These are phyloP conservation scores for Hucho hucho DNA, from an alignment of 2,113 vertebrate genomes.

Conservation along the genomic window DNA sequence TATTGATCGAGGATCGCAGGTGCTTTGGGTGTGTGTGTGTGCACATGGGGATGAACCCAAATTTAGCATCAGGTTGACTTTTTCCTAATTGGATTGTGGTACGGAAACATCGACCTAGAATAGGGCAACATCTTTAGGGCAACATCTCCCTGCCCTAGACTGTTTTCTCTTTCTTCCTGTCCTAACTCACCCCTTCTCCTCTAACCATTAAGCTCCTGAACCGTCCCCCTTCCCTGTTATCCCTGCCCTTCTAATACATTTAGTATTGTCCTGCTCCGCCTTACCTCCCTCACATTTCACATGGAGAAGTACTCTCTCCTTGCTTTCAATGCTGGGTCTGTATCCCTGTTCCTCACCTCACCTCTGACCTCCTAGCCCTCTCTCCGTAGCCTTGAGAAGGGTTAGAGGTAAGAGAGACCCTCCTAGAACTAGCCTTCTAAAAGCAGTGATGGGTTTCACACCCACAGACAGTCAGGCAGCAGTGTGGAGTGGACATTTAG, in stretches of 20 bases:
- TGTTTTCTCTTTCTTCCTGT: no score
- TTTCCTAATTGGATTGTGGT: background rate
- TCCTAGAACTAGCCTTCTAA: no score
- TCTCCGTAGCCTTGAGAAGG: no score
- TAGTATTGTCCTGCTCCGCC: background rate
- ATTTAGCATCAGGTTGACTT: background rate
- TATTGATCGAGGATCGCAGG: background rate
- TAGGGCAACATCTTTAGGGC: no score
- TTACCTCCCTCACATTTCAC: background rate
- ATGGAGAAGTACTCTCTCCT: no score
- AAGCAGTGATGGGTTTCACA: no score
- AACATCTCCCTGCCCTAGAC: background rate
- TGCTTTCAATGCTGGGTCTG: background rate
- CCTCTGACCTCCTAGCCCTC: background rate
- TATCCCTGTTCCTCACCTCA: background rate
- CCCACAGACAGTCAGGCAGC: no score
- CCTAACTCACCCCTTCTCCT: background rate
- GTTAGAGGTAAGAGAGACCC: no score
- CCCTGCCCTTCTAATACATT: no score
- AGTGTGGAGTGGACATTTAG: no score
- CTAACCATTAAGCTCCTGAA: background rate
- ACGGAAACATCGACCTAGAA: background rate
- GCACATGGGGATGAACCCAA: background rate
- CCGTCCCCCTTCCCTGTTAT: background rate
- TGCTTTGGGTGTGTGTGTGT: background rate